Percentiles rank a stretch among this genome's conserved stretches.
Conservation (phyloP, 2,888 invertebrate genomes). For the Andrena camellia region DNA sequence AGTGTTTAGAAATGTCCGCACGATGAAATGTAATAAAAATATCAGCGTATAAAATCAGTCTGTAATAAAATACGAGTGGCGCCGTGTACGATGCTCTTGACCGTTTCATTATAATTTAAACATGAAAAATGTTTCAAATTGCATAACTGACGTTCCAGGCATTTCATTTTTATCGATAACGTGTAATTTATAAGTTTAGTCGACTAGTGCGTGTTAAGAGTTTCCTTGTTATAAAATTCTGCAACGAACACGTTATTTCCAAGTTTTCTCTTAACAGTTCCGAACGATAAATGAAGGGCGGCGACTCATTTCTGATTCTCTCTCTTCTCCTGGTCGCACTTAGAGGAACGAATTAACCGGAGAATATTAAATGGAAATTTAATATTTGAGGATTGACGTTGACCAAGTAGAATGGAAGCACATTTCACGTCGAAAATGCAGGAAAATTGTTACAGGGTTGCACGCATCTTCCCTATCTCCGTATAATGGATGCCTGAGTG, state of each 20-base stretch:
- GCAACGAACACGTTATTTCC: neutral
- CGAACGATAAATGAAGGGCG: neutral
- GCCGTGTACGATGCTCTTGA: neutral
- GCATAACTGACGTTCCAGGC: neutral
- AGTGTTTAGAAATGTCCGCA: neutral
- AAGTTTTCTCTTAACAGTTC: neutral
- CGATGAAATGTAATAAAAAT: conserved; percentile 24
- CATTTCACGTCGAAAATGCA: conserved; percentile 23
- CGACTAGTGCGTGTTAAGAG: neutral
- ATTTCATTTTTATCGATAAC: neutral
- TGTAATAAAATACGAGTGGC: conserved; percentile 14
- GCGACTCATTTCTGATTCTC: neutral
- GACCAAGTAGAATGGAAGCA: neutral
- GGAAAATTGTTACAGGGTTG: conserved; percentile 44
- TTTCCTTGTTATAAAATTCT: conserved; percentile 6
- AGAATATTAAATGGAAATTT: conserved; percentile 30
- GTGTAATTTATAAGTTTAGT: neutral
- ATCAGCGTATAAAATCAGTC: neutral
- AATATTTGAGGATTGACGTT: conserved; percentile 11
- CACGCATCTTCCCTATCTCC: conserved; percentile 16
- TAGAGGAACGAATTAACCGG: neutral
- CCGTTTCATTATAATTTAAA: conserved; percentile 11
- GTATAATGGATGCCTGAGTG: conserved; percentile 32
- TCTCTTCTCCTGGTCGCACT: too few relatives aligned
- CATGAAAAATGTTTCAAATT: neutral